Base-by-base conservation (phyloP, 2,888 invertebrate species). In the Euclidia mi region DNA sequence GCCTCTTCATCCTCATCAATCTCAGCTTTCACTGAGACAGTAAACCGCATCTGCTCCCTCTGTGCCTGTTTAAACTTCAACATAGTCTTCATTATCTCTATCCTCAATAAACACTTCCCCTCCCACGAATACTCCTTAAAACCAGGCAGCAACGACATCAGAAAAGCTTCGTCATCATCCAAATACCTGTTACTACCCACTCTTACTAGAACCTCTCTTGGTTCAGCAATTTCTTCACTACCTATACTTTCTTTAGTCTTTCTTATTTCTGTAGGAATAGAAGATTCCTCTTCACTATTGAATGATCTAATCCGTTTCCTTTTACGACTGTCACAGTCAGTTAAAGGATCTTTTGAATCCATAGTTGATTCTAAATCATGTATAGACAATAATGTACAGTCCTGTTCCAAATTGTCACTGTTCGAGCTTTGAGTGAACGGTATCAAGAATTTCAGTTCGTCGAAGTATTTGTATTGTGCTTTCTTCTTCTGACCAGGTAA, bases 1-100 rank as follows among this genome's bases (percentile, higher is more conserved):
- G 6, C 6, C 3, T 20, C 14, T 1, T 38, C 47, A n/a, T 28
- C 35, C 9, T 17, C 11, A 12, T 0, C n/a, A 17, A 2, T 0
- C 17, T 47, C 47, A 18, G 0, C 25, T 35, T 46, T 46, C 6
- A 46, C 34, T 2, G 20, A 25, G 4, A 14, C 1, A 15, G 12
- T 14, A 0, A 25, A 41, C 3, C 11, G 9, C 3, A 18, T 31
- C 20, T 25, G 20, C 7, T 25, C 20, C 7, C 20, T 1, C 14
- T 41, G 40, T 3, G 37, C 6, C n/a, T 37, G 17, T 10, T 35
- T 42, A 3, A 51, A 51, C 9, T 20, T 51, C 4, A 51, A 44
- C 2, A 51, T 44, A 1, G 50, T 51, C 14, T 37, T 51, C 50
- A 45, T 44, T 6, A 59, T 1, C 6, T 53, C 51, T 32, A 57